phyloP scores from a whole-genome alignment of 1,140 invertebrate genomes.

The Agrilus planipennis region DNA sequence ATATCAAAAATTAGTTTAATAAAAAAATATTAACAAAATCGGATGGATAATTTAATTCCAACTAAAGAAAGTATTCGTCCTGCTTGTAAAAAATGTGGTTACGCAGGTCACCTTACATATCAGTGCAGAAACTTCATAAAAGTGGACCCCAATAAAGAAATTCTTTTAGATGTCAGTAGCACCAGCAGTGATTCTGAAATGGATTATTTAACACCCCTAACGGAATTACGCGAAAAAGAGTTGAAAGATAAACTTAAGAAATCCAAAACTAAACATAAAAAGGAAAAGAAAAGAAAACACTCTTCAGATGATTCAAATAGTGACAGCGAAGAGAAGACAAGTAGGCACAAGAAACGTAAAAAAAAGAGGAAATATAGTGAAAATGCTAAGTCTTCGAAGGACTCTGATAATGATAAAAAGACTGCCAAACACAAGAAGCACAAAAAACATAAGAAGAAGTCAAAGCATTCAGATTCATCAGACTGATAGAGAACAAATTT shows the following conservation, averaged over 20 bases:
- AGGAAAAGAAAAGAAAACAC: conserved; percentile 27
- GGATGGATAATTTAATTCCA: no score
- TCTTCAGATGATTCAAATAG: conserved; percentile 3
- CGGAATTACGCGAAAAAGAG: conserved; percentile 64
- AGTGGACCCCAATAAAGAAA: conserved; percentile 76
- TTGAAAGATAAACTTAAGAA: conserved; percentile 50
- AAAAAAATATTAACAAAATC: no score
- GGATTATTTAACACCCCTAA: conserved; percentile 71
- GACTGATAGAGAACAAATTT: no score
- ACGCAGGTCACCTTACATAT: conserved; percentile 89
- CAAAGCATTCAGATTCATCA: no score
- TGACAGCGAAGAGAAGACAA: conserved; percentile 7
- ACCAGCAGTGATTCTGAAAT: conserved; percentile 83
- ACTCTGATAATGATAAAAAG: no score
- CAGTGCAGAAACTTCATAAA: conserved; percentile 95
- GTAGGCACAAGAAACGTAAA: background rate
- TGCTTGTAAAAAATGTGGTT: conserved; percentile 88
- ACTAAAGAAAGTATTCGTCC: conserved; percentile 61
- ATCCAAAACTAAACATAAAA: conserved; percentile 38
- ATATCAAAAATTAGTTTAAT: no score
- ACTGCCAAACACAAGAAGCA: conserved; percentile 6
- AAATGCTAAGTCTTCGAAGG: no score
- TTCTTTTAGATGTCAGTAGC: conserved; percentile 88
- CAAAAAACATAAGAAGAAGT: no score
- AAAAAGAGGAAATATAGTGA: conserved; percentile 6